Percentiles rank a stretch among this genome's conserved stretches.
phyloP scores from a whole-genome alignment of 1,140 invertebrate species.

The Mactra quadrangularis region DNA sequence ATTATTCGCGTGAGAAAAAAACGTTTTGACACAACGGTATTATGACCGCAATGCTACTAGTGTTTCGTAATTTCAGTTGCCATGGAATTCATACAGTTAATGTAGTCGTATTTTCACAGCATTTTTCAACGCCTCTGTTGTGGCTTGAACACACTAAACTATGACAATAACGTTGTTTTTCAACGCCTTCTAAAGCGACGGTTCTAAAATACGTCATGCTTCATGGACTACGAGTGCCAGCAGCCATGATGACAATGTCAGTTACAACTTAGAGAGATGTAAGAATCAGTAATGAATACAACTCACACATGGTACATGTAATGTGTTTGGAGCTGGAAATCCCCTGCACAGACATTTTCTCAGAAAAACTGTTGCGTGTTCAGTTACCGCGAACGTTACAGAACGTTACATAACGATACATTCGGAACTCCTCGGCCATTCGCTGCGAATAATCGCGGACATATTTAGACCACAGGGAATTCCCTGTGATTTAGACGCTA shows the following conservation, averaged over 20 bases:
- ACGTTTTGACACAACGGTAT: background rate
- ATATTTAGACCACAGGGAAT: too few species aligned
- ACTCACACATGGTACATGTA: too few species aligned
- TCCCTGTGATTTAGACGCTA: too few species aligned
- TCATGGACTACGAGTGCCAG: background rate
- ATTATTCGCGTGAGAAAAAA: background rate
- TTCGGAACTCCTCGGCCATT: too few species aligned
- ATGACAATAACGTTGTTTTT: constrained; percentile 41
- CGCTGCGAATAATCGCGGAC: too few species aligned
- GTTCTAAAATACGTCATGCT: constrained; percentile 28
- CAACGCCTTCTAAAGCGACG: constrained; percentile 25
- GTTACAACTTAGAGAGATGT: too few species aligned
- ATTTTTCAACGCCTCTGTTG: constrained; percentile 17
- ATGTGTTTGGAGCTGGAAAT: too few species aligned
- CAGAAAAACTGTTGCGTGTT: too few species aligned
- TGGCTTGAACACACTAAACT: background rate
- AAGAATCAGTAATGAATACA: too few species aligned
- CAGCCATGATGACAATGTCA: background rate
- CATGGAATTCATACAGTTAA: constrained; percentile 6
- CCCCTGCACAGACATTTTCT: too few species aligned
- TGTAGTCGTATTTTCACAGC: constrained; percentile 15
- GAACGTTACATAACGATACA: too few species aligned
- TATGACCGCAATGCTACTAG: background rate
- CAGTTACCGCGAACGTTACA: too few species aligned
- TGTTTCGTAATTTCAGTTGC: constrained; percentile 11